These are phyloP conservation scores for Vulpes ferrilata DNA, from an alignment of 2,113 vertebrate genomes.

Conservation along the genomic window DNA sequence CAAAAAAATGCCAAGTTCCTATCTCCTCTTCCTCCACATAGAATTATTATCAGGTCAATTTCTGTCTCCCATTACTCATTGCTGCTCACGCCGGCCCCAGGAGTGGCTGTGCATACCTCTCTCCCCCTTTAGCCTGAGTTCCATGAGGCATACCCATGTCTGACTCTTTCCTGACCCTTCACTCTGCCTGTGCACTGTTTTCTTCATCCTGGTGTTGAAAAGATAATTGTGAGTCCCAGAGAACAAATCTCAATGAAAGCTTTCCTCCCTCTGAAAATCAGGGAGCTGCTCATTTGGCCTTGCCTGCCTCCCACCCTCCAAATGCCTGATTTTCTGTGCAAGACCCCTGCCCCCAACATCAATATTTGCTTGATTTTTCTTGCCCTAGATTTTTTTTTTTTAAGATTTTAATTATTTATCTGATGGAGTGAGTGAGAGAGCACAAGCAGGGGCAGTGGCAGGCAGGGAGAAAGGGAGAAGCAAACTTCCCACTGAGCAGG, in stretches of 20 bases:
- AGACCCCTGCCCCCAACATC: background rate
- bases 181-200: background rate
- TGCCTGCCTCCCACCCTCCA: background rate
- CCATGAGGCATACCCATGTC: background rate
- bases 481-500: background rate
- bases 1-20: background rate
- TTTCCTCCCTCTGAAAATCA: background rate
- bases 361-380: background rate
- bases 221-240: background rate
- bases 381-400: background rate
- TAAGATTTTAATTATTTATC: background rate
- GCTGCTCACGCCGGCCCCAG: background rate
- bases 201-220: background rate
- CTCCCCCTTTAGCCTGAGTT: background rate
- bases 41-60: background rate
- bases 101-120: background rate
- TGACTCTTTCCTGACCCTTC: background rate
- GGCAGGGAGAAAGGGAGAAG: background rate
- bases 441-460: background rate
- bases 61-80: background rate
- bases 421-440: background rate
- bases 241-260: background rate
- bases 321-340: rapidly evolving
- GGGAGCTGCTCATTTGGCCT: background rate
- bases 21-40: background rate